phyloP scores from a whole-genome alignment of 2,113 vertebrate genomes.

The Boleophthalmus pectinirostris region DNA sequence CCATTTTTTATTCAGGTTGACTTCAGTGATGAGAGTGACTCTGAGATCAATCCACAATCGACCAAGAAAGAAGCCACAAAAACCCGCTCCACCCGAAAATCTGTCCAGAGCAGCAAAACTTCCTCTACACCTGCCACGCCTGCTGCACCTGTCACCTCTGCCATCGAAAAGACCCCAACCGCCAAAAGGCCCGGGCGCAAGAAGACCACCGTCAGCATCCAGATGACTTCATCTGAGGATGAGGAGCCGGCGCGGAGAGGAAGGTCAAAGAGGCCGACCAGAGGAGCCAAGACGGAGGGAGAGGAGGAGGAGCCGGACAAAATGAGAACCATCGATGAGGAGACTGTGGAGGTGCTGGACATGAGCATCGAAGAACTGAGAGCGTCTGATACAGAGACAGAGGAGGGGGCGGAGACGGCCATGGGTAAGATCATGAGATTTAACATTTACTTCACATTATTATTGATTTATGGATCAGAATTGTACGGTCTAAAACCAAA shows the following conservation, averaged over 20 bases:
- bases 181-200: constrained; percentile 45
- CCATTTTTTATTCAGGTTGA: constrained; percentile 52
- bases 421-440: constrained; percentile 10
- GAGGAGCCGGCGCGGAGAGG: constrained; percentile 46
- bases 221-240: constrained; percentile 48
- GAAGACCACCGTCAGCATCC: constrained; percentile 42
- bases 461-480: too few species aligned
- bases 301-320: constrained; percentile 72
- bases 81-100: constrained; percentile 39
- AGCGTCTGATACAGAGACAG: constrained; percentile 77
- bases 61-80: constrained; percentile 28
- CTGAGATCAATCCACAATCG: constrained; percentile 62
- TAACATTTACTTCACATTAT: too few species aligned
- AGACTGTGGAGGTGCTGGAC: constrained; percentile 57
- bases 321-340: constrained; percentile 78
- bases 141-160: constrained; percentile 15
- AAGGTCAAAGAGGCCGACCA: constrained; percentile 41
- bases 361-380: constrained; percentile 78
- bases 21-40: constrained; percentile 89
- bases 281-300: constrained; percentile 4
- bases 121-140: constrained; percentile 11
- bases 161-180: neutral
- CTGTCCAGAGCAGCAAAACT: constrained; percentile 24
- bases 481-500: too few species aligned
- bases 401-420: constrained; percentile 56